These are phyloP conservation scores for Brassicogethes aeneus DNA, from an alignment of 2,888 invertebrate species.

Conservation along the genomic window DNA sequence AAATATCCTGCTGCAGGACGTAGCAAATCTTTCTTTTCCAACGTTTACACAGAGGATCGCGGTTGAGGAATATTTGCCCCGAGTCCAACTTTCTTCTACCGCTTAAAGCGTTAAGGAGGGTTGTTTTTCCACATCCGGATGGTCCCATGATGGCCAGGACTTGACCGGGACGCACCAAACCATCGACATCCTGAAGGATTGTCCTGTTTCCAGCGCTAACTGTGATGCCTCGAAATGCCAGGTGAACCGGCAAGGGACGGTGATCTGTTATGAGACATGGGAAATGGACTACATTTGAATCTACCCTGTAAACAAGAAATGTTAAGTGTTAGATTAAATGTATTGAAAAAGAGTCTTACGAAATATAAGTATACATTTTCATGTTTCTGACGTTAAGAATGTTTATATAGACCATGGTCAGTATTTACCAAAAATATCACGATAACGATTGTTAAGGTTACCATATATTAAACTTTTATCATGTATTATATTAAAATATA, in stretches of 20 bases:
- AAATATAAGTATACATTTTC: too few relatives aligned
- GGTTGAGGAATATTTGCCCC: slow-evolving; percentile 46
- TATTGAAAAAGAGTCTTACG: too few relatives aligned
- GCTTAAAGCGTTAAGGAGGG: slow-evolving; percentile 64
- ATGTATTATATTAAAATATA: too few relatives aligned
- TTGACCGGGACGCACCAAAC: slow-evolving; percentile 66
- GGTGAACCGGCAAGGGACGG: slow-evolving; percentile 52
- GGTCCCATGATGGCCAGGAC: slow-evolving; percentile 76
- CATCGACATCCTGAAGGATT: slow-evolving; percentile 62
- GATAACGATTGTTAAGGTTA: too few relatives aligned
- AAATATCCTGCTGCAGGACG: slow-evolving; percentile 74
- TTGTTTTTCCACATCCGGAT: slow-evolving; percentile 72
- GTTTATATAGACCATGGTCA: too few relatives aligned
- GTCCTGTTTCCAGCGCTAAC: slow-evolving; percentile 45
- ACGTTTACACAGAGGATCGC: slow-evolving; percentile 38
- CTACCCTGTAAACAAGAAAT: slow-evolving; percentile 40
- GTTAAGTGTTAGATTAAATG: too few relatives aligned
- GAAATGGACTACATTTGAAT: slow-evolving; percentile 50
- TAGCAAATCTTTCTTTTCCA: slow-evolving; percentile 71
- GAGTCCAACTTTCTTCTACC: slow-evolving; percentile 58
- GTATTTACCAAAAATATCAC: too few relatives aligned
- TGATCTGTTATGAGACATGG: slow-evolving; percentile 48
- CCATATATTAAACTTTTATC: too few relatives aligned
- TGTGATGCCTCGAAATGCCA: slow-evolving; percentile 56
- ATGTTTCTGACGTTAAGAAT: too few relatives aligned